phyloP scores from a whole-genome alignment of 2,113 vertebrate species.

The Clarias macrocephalus region DNA sequence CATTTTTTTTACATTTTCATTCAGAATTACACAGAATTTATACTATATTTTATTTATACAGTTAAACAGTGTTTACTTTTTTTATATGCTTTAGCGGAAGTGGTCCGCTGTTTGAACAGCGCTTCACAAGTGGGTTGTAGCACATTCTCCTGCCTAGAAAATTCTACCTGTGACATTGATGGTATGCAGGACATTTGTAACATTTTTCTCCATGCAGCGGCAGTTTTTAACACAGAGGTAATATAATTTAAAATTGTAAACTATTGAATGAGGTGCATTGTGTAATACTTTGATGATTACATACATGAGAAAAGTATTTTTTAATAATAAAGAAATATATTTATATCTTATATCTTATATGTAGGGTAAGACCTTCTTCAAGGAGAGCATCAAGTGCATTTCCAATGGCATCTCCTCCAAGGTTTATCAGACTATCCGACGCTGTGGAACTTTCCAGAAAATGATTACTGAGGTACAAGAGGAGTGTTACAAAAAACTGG shows the following conservation, averaged over 20 bases:
- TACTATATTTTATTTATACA: background rate
- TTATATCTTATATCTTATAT: background rate
- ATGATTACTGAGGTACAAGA: constrained; percentile 96
- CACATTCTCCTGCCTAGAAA: constrained; percentile 93
- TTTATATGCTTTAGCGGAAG: constrained; percentile 75
- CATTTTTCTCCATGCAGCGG: constrained; percentile 88
- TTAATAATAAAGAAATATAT: background rate
- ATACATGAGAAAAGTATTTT: background rate
- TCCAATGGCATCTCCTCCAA: constrained; percentile 83
- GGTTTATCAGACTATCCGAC: constrained; percentile 88
- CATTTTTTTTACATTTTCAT: constrained; percentile 1
- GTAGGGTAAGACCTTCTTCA: constrained; percentile 95
- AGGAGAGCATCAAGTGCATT: constrained; percentile 94
- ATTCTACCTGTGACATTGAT: constrained; percentile 93
- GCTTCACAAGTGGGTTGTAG: constrained; percentile 90
- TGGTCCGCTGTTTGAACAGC: constrained; percentile 84
- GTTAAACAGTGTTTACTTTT: background rate
- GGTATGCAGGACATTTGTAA: constrained; percentile 96
- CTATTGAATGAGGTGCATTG: background rate
- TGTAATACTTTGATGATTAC: background rate
- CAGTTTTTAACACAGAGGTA: constrained; percentile 96
- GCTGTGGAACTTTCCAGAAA: constrained; percentile 90
- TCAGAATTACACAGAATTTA: background rate
- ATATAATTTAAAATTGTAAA: background rate
- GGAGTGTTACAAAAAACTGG: constrained; percentile 89